These are phyloP conservation scores for Paramormyrops kingsleyae DNA, from an alignment of 2,113 vertebrate genomes.

Conservation along the genomic window DNA sequence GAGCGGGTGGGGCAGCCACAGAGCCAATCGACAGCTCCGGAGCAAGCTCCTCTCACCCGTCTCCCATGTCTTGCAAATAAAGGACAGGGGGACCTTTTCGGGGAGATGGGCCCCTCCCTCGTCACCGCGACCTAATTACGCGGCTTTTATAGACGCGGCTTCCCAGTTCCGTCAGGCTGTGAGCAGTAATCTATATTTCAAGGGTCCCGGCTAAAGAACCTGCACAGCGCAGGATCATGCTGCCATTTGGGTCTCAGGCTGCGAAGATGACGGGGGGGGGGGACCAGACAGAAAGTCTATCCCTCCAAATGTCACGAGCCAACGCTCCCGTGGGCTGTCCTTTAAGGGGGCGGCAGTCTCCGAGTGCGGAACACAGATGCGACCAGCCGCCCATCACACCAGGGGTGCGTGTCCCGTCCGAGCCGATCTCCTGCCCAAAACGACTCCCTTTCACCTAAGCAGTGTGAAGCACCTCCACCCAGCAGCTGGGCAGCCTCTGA, in stretches of 20 bases:
- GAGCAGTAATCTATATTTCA: constrained; percentile 11
- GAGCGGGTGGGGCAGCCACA: constrained; percentile 53
- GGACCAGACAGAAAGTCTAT: constrained; percentile 1
- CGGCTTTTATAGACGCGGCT: neutral
- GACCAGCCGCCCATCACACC: neutral
- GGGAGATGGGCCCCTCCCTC: constrained; percentile 1
- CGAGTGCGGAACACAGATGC: neutral
- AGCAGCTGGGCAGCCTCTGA: constrained; percentile 55
- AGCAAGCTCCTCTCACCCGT: constrained; percentile 42
- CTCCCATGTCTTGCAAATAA: constrained; percentile 46
- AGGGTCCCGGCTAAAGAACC: neutral
- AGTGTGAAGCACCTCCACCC: constrained; percentile 52
- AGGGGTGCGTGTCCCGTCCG: too few species aligned
- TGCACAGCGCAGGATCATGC: neutral
- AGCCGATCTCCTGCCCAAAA: neutral
- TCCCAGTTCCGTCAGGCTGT: neutral
- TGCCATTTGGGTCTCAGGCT: constrained; percentile 17
- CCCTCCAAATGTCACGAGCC: constrained; percentile 12
- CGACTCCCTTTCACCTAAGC: constrained; percentile 63
- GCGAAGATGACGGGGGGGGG: neutral
- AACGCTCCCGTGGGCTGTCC: neutral
- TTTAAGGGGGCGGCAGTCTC: neutral
- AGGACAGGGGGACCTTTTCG: constrained; percentile 36
- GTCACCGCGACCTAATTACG: constrained; percentile 27
- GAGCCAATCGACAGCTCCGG: constrained; percentile 55